Evolutionary conservation across 2,888 invertebrate species (phyloP).

Genomic region (Cremastobaeus sp.): DNA sequence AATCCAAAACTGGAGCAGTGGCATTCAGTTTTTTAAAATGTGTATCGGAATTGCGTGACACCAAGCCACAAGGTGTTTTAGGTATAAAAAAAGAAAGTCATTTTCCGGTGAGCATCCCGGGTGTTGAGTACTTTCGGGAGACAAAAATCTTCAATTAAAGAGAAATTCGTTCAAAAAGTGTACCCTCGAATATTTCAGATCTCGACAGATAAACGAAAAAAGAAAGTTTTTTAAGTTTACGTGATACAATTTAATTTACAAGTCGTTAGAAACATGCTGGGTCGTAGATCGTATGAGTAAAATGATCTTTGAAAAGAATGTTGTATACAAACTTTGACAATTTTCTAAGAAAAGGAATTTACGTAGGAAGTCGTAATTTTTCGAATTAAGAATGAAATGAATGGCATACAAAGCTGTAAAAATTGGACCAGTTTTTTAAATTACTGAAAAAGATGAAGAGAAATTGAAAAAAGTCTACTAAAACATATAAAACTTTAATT

Average conservation of each 20-base stretch:
- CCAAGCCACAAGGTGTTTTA: background rate
- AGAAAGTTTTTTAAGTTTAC: slow-evolving; percentile 30
- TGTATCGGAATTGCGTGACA: slow-evolving; percentile 39
- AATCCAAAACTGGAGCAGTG: slow-evolving; percentile 19
- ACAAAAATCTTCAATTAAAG: slow-evolving; percentile 38
- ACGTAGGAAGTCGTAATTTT: no score
- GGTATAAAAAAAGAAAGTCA: slow-evolving; percentile 34
- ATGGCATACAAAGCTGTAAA: no score
- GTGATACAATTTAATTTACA: slow-evolving; percentile 49
- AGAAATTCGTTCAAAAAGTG: slow-evolving; percentile 32
- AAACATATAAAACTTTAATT: no score
- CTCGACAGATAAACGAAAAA: slow-evolving; percentile 41
- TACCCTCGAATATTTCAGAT: slow-evolving; percentile 21
- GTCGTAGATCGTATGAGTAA: background rate
- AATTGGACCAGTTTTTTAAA: no score
- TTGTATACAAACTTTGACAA: no score
- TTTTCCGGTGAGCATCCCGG: slow-evolving; percentile 23
- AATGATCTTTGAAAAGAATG: no score
- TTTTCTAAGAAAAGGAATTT: slow-evolving; percentile 5
- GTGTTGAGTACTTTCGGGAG: slow-evolving; percentile 14
- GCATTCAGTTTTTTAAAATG: no score
- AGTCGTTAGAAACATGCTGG: slow-evolving; percentile 8
- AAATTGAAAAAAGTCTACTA: no score
- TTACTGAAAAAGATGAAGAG: no score
- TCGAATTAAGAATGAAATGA: no score